Evolutionary conservation across 2,888 invertebrate species (phyloP), one percentile per base, ranked within the genome.

Genomic region (Caenorhabditis imperialis): DNA sequence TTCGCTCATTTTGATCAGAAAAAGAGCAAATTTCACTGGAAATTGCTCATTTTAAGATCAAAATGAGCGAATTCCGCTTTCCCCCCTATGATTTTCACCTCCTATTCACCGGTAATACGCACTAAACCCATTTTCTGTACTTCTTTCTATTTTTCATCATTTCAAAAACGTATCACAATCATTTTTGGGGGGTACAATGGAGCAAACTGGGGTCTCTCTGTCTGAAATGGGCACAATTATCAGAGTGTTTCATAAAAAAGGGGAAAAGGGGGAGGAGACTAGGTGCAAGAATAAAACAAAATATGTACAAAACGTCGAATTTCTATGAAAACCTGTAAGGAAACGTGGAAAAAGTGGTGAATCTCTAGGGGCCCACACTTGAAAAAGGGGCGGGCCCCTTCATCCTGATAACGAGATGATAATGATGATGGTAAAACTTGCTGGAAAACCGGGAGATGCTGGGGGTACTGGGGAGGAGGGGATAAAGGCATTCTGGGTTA

Each of bases 261-360:
- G 6, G 23, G 22, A 44, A 22, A 23, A 2, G 23, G 42, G 42
- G 16, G 16, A 3, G 18, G 42, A 20, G n/a, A 38, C 4, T 4
- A 10, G 55, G 55, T 48, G 55, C 55, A 65, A 65, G 40, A 57
- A 65, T 65, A 65, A 65, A 33, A 55, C 55, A 35, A 65, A 65
- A 65, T 65, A 65, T 65, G 20, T 57, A 57, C 55, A 65, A 33
- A n/a, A n/a, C n/a, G n/a, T n/a, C n/a, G n/a, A n/a, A n/a, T 47
- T 20, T 27, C 40, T 22, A 14, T 48, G 38, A 53, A 33, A 22
- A 23, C 20, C 33, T 16, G 14, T 38, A 5, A 10, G 37, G 51
- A 35, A 51, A 51, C 25, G 22, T 16, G 18, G 20, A 2, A 30
- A 18, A 16, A 12, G 33, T 27, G 33, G 10, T n/a, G 3, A 33